Conservation (phyloP, 2,797 vertebrate genomes). For the Eupleurogrammus muticus region DNA sequence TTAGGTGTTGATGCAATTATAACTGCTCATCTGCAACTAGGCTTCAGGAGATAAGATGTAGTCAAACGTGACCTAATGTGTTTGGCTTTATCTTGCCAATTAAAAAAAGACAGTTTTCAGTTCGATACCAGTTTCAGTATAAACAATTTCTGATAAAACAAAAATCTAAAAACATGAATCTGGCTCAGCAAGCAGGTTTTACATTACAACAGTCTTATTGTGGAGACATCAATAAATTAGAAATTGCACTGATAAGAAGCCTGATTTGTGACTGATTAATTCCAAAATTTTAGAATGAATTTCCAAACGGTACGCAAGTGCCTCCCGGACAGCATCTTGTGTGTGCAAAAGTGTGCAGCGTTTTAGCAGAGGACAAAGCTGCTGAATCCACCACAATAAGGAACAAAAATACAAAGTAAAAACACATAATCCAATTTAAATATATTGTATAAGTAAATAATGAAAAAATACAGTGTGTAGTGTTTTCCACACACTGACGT, state of each 20-base stretch:
- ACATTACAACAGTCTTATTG: background rate
- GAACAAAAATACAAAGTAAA: background rate
- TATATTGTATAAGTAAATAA: too few species aligned
- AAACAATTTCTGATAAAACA: too few species aligned
- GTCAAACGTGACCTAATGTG: background rate
- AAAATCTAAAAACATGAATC: background rate
- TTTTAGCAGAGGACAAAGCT: conserved; percentile 18
- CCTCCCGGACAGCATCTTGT: background rate
- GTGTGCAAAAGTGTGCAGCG: background rate
- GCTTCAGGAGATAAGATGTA: background rate
- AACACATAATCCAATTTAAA: too few species aligned
- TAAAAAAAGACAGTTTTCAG: background rate
- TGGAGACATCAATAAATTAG: background rate
- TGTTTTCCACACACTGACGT: too few species aligned
- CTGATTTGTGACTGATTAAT: conserved; percentile 2
- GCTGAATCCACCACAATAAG: background rate
- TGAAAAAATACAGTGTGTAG: too few species aligned
- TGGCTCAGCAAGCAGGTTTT: background rate
- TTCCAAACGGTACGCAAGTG: background rate
- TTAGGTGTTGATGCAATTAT: background rate
- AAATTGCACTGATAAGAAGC: background rate
- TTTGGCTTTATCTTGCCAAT: background rate
- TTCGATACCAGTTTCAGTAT: too few species aligned
- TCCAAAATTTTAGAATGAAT: background rate
- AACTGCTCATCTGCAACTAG: background rate